Base-by-base conservation (phyloP, 2,888 invertebrate genomes). In the Disparrhopalites patrizii region DNA sequence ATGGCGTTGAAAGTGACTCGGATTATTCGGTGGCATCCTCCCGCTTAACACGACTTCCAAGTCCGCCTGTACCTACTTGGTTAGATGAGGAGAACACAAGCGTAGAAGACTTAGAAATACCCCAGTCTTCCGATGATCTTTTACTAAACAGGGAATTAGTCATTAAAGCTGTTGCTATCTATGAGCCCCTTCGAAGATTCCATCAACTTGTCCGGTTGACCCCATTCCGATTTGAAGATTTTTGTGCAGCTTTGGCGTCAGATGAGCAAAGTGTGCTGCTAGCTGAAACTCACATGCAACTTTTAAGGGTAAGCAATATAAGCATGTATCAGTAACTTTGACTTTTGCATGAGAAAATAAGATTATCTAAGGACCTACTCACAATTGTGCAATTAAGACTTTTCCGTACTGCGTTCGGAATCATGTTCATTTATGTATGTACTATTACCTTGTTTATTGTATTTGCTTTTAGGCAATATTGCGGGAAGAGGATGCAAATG, bases 101-200 rank as follows among this genome's bases (percentile, higher is more conserved):
- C 78, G 82, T 89, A 71, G 90, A 92, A 23, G 78, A 82, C 7
- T 79, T 97, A 68, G 83, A 84, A 36, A 80, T 96, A 69, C 96
- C 96, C 15, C 83, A 86, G 75, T 90, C 93, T 33, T 94, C 96
- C 1, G 93, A 93, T 78, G 96, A 97, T 82, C 82, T 97, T 71
- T 72, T 81, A 5, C 81, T 93, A 38, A 85, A 95, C 70, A 87
- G 86, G 76, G 86, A 88, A 76, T 82, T 87, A 77, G 85, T 92
- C 33, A 84, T 94, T 82, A 85, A 88, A 78, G 87, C 92, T 56
- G 82, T 94, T 68, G 88, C 92, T 76, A 87, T 99, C 67, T 99
- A 97, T 82, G 98, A 99, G 84, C 92, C 97, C 13, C 80, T 98
- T 60, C 83, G 96, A 73, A 91, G 95, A 78, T 99, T 97, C 81